These are phyloP conservation scores for Rosalia funebris DNA, from an alignment of 2,888 invertebrate genomes.

Conservation along the genomic window DNA sequence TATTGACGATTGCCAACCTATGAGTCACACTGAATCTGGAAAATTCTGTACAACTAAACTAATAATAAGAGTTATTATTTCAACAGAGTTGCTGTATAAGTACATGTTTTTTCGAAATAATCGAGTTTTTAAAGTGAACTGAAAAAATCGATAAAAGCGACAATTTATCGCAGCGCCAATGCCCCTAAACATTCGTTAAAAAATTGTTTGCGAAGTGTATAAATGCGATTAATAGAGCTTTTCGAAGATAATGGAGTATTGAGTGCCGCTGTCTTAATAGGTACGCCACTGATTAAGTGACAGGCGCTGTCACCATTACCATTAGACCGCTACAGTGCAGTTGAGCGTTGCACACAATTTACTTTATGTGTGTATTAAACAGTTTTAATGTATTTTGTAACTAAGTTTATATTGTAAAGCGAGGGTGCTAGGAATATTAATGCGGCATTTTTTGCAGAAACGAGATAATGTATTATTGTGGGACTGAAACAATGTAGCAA, in stretches of 20 bases:
- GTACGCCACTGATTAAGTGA: constrained; percentile 35
- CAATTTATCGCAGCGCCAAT: no score
- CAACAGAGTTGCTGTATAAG: no score
- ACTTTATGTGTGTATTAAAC: constrained; percentile 61
- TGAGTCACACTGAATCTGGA: no score
- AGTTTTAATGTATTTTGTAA: constrained; percentile 61
- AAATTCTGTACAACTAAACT: no score
- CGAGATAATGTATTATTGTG: constrained; percentile 54
- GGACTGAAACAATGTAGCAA: constrained; percentile 54
- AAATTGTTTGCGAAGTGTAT: no score
- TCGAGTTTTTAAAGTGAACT: no score
- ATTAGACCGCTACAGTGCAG: constrained; percentile 50
- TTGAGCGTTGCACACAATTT: constrained; percentile 57
- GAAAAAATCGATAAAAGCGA: no score
- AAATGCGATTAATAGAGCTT: background rate
- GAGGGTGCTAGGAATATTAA: constrained; percentile 59
- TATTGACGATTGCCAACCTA: no score
- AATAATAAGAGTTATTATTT: no score
- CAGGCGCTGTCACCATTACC: constrained; percentile 48
- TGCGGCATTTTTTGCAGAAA: constrained; percentile 51
- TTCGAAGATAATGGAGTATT: constrained; percentile 13
- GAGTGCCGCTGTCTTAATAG: constrained; percentile 22
- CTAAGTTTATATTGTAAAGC: constrained; percentile 60
- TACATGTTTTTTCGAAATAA: no score
- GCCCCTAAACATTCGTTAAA: no score